Evolutionary conservation across 2,888 invertebrate genomes (phyloP).

Genomic region (Erpobdella octoculata): DNA sequence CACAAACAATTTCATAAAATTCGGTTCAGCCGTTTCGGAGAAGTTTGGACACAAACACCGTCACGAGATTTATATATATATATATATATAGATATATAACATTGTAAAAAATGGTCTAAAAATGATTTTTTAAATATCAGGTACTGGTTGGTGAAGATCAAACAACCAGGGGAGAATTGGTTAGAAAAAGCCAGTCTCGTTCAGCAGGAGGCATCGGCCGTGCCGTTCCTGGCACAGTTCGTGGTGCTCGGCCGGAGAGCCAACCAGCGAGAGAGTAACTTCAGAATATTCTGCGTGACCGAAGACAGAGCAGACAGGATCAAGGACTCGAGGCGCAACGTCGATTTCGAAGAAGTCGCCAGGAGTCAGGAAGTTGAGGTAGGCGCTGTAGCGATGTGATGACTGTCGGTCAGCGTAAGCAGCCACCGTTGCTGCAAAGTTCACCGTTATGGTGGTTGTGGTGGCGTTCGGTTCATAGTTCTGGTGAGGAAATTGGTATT

Average conservation of each 20-base stretch:
- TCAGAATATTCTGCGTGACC: conserved; percentile 28
- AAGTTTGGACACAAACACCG: too few relatives aligned
- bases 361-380: conserved; percentile 29
- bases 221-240: conserved; percentile 29
- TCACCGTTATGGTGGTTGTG: not conserved
- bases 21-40: too few relatives aligned
- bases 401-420: not conserved
- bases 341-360: conserved; percentile 20
- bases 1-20: too few relatives aligned
- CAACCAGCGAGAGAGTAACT: not conserved
- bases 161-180: conserved; percentile 10
- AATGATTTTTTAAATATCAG: not conserved
- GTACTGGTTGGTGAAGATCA: conserved; percentile 22
- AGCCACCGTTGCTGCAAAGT: not conserved
- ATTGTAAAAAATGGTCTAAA: not conserved
- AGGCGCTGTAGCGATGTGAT: not conserved
- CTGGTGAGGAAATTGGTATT: not conserved
- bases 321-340: conserved; percentile 8
- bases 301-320: conserved; percentile 24
- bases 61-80: too few relatives aligned
- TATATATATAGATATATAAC: too few relatives aligned
- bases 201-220: conserved; percentile 27
- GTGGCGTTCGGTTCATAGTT: not conserved
- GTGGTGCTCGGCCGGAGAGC: conserved; percentile 22
- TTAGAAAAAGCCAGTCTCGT: conserved; percentile 8